Conservation (phyloP, 2,797 vertebrate species). For the Crocodylus rhombifer region DNA sequence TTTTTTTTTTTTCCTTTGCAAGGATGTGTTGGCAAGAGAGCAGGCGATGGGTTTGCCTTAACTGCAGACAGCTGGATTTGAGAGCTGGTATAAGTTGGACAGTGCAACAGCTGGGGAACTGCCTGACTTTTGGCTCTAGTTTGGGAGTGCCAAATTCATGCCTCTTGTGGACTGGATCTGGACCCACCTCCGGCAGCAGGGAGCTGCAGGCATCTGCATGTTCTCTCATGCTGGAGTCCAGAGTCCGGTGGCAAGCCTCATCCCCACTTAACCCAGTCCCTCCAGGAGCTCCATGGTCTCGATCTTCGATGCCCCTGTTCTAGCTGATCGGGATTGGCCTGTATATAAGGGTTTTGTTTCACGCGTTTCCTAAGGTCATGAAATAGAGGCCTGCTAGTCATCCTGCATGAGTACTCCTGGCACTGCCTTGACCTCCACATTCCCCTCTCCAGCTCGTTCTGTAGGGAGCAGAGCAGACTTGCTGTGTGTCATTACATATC, state of each 20-base stretch:
- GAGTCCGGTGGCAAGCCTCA: too few species aligned
- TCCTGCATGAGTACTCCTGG: background rate
- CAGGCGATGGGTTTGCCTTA: rapidly evolving
- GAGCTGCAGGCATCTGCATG: too few species aligned
- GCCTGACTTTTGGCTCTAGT: background rate
- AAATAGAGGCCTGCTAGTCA: background rate
- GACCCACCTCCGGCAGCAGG: too few species aligned
- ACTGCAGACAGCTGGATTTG: background rate
- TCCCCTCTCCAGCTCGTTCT: background rate
- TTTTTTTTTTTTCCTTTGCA: background rate
- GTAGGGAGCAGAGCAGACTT: background rate
- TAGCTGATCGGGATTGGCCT: background rate
- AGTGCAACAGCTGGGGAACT: background rate
- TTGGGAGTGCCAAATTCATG: too few species aligned
- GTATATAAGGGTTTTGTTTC: background rate
- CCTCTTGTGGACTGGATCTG: too few species aligned
- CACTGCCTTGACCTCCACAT: background rate
- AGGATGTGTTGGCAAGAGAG: background rate
- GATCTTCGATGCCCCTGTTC: background rate
- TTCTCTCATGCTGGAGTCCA: too few species aligned
- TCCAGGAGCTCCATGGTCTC: too few species aligned
- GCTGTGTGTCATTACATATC: background rate
- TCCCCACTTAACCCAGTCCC: too few species aligned
- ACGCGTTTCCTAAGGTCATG: background rate
- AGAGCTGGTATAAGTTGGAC: background rate